Conservation (phyloP, 2,113 vertebrate genomes). For the Columba livia region DNA sequence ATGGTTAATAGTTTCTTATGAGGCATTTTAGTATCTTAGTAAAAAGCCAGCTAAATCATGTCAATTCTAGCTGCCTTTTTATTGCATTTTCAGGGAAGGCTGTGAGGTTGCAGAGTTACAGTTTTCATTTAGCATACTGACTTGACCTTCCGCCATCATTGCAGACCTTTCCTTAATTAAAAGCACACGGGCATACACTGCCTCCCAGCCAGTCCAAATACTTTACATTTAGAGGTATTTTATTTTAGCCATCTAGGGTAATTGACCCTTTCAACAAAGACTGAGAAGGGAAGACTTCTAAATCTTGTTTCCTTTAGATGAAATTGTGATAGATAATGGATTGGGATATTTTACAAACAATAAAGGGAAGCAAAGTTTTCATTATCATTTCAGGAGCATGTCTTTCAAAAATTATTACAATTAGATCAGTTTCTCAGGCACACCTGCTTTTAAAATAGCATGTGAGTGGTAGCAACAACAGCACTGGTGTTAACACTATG, state of each 20-base stretch:
- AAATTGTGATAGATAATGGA: background rate
- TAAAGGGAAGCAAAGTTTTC: background rate
- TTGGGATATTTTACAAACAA: background rate
- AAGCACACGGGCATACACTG: background rate
- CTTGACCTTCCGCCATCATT: conserved; percentile 34
- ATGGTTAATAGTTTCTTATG: background rate
- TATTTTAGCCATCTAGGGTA: background rate
- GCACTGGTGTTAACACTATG: background rate
- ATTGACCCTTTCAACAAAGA: background rate
- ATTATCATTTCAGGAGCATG: background rate
- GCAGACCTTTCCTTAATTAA: conserved; percentile 57
- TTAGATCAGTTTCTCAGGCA: background rate
- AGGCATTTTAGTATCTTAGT: background rate
- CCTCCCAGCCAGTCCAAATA: conserved; percentile 10
- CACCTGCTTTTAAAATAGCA: background rate
- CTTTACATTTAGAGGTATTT: background rate
- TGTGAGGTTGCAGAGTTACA: conserved; percentile 24
- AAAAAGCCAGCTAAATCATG: conserved; percentile 3
- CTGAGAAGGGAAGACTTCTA: background rate
- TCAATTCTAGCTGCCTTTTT: background rate
- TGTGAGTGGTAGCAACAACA: background rate
- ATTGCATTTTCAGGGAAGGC: conserved; percentile 26
- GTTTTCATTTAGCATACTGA: background rate
- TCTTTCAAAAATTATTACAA: background rate
- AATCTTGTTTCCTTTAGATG: background rate